Evolutionary conservation across 2,888 invertebrate species (phyloP).

Genomic region (Nasonovia ribisnigri): DNA sequence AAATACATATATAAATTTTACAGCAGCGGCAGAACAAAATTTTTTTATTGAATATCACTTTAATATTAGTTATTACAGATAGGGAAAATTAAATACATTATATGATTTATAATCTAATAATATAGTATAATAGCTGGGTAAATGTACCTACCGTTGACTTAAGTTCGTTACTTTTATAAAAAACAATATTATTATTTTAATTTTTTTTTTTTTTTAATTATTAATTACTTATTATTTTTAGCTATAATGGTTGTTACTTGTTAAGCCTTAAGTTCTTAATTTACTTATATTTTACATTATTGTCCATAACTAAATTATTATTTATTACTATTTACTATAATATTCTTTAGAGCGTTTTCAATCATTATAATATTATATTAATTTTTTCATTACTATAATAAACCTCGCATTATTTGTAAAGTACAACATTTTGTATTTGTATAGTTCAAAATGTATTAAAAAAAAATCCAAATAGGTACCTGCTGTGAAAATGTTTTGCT

Average conservation of each 20-base stretch:
- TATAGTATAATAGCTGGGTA: neutral
- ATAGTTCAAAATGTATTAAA: neutral
- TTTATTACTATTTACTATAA: neutral
- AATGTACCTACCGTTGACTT: too few relatives aligned
- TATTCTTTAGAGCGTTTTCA: neutral
- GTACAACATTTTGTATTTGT: neutral
- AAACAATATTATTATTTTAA: too few relatives aligned
- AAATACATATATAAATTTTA: neutral
- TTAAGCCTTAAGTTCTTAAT: too few relatives aligned
- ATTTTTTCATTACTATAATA: neutral
- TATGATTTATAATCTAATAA: neutral
- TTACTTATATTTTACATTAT: too few relatives aligned
- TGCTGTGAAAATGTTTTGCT: neutral
- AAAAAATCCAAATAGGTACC: neutral
- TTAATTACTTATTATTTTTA: too few relatives aligned
- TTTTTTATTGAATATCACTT: neutral
- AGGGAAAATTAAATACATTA: neutral
- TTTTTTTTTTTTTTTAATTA: too few relatives aligned
- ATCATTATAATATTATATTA: neutral
- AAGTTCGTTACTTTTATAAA: neutral
- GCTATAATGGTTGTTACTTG: too few relatives aligned
- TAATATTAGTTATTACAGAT: neutral
- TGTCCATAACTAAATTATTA: neutral
- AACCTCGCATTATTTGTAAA: neutral
- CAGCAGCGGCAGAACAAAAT: neutral